Percentiles rank a stretch among this genome's conserved stretches.
Conservation (phyloP, 2,797 vertebrate species). For the Pterois miles region DNA sequence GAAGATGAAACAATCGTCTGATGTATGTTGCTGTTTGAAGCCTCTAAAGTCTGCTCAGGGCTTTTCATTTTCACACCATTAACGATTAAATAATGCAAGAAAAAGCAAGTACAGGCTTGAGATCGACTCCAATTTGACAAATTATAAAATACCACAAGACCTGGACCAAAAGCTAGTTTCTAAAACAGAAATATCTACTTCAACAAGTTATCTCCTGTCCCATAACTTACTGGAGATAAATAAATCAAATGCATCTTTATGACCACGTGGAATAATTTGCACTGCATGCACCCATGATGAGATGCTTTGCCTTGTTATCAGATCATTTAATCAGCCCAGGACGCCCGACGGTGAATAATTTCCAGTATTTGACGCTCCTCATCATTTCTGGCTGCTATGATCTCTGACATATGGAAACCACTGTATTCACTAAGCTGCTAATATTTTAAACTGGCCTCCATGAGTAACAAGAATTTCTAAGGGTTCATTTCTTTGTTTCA, state of each 20-base stretch:
- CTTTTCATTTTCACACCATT: not conserved
- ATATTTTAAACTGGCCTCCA: not conserved
- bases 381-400: not conserved
- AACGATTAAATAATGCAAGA: not conserved
- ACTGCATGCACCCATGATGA: not conserved
- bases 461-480: not conserved
- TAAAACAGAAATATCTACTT: not conserved
- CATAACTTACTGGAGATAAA: not conserved
- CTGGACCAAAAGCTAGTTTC: not conserved
- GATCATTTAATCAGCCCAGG: not conserved
- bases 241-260: not conserved
- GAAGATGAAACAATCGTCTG: not conserved
- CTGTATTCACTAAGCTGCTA: not conserved
- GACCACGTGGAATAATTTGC: not conserved
- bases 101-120: not conserved
- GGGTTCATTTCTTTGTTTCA: not conserved
- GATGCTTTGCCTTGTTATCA: slow-evolving; percentile 2
- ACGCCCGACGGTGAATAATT: not conserved
- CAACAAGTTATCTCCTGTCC: slow-evolving; percentile 8
- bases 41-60: not conserved
- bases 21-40: not conserved
- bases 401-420: not conserved
- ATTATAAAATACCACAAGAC: not conserved
- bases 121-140: not conserved
- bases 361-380: slow-evolving; percentile 1